Conservation (phyloP, 2,113 vertebrate genomes). For the Megatriorchis doriae region DNA sequence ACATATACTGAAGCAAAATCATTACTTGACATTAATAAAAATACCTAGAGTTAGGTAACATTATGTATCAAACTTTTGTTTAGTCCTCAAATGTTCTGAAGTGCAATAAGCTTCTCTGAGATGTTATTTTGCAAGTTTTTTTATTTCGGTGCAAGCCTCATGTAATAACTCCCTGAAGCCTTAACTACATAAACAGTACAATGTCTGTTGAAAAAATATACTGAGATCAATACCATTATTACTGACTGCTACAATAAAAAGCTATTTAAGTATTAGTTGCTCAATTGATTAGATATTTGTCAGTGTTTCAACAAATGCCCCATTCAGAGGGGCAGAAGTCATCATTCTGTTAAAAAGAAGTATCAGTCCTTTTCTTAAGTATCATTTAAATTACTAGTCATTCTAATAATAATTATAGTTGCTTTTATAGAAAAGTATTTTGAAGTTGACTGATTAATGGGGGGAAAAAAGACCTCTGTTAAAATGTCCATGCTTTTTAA, state of each 20-base stretch:
- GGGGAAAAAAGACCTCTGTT: neutral
- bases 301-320: neutral
- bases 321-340: neutral
- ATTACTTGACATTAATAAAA: neutral
- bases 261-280: neutral
- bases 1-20: neutral
- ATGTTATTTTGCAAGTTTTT: neutral
- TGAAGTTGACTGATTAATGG: neutral
- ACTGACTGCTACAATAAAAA: neutral
- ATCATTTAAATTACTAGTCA: neutral
- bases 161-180: neutral
- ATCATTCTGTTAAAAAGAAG: neutral
- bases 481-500: neutral
- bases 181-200: neutral
- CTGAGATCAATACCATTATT: neutral
- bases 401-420: neutral
- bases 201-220: neutral
- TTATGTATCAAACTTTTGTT: neutral
- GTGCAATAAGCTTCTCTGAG: neutral
- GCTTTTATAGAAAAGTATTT: neutral
- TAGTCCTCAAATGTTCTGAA: neutral
- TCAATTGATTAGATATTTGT: neutral
- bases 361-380: neutral
- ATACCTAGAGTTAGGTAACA: neutral
- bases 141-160: neutral